A percentile compares a stretch with the other conserved stretches of the same genome.
phyloP scores from a whole-genome alignment of 2,797 vertebrate species.

The Sandelia bainsii region DNA sequence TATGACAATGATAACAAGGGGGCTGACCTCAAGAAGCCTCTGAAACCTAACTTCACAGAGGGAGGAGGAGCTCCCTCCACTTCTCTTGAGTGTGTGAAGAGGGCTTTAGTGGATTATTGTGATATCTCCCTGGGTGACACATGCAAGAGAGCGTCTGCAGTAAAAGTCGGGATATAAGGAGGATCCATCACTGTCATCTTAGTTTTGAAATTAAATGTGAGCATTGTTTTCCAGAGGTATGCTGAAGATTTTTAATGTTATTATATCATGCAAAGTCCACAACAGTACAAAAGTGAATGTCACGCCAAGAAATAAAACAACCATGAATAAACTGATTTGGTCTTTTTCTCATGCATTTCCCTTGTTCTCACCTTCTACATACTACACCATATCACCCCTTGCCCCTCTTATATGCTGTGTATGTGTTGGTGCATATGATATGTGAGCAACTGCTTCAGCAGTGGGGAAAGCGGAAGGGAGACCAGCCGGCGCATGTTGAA shows the following conservation, averaged over 20 bases:
- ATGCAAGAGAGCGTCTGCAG: constrained; percentile 43
- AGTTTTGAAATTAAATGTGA: constrained; percentile 9
- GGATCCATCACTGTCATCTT: constrained; percentile 25
- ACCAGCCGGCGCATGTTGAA: constrained; percentile 92
- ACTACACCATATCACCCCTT: constrained; percentile 18
- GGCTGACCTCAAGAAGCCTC: constrained; percentile 67
- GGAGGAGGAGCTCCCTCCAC: constrained; percentile 66
- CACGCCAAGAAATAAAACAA: constrained; percentile 11
- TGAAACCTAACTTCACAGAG: constrained; percentile 69
- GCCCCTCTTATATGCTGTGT: constrained; percentile 39
- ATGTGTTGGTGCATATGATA: constrained; percentile 62
- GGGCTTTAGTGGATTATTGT: constrained; percentile 77
- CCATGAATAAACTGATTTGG: neutral
- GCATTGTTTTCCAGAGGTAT: neutral
- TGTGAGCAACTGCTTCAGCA: constrained; percentile 61
- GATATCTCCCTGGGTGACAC: constrained; percentile 65
- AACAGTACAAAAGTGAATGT: neutral
- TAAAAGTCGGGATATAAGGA: constrained; percentile 44
- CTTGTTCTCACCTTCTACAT: constrained; percentile 5
- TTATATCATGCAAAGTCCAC: neutral
- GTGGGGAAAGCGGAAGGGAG: constrained; percentile 68
- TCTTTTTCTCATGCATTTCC: neutral
- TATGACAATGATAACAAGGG: constrained; percentile 61
- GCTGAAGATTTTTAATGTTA: neutral
- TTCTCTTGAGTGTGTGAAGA: constrained; percentile 76